phyloP scores from a whole-genome alignment of 2,113 vertebrate species.

The Gallinago media region DNA sequence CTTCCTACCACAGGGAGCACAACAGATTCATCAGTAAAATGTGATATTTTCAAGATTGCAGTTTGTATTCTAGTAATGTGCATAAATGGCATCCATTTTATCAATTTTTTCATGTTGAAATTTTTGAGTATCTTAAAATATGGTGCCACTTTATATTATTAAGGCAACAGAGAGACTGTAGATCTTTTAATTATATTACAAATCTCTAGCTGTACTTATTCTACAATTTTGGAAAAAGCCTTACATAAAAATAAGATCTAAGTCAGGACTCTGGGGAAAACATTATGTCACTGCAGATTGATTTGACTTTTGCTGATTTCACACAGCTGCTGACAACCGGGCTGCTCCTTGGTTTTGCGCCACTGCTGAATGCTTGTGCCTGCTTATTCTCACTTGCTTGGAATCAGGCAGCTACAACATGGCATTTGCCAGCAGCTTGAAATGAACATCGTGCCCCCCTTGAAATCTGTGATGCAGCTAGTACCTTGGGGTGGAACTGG shows the following conservation, averaged over 20 bases:
- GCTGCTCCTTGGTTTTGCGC: conserved; percentile 34
- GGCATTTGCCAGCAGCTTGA: conserved; percentile 26
- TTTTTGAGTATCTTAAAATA: not conserved
- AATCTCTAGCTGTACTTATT: not conserved
- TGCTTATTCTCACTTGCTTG: conserved; percentile 60
- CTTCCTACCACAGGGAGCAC: conserved; percentile 49
- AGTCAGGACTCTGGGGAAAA: not conserved
- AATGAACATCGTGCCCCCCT: not conserved
- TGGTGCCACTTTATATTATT: not conserved
- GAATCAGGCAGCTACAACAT: conserved; percentile 49
- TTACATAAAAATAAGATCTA: conserved; percentile 9
- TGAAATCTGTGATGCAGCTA: conserved; percentile 4
- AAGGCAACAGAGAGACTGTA: not conserved
- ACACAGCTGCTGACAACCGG: conserved; percentile 43
- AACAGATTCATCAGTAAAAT: conserved; percentile 61
- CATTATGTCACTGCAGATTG: conserved; percentile 17
- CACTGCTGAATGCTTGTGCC: conserved; percentile 29
- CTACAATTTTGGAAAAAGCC: conserved; percentile 8
- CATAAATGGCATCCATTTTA: conserved; percentile 45
- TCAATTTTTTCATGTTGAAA: not conserved
- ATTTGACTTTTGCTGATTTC: conserved; percentile 71
- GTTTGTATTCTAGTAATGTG: conserved; percentile 53
- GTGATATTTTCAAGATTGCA: conserved; percentile 42
- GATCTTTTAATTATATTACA: conserved; percentile 40
- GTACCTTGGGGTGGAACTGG: not conserved